Conservation (phyloP, 2,113 vertebrate genomes). For the Pteropus alecto region DNA sequence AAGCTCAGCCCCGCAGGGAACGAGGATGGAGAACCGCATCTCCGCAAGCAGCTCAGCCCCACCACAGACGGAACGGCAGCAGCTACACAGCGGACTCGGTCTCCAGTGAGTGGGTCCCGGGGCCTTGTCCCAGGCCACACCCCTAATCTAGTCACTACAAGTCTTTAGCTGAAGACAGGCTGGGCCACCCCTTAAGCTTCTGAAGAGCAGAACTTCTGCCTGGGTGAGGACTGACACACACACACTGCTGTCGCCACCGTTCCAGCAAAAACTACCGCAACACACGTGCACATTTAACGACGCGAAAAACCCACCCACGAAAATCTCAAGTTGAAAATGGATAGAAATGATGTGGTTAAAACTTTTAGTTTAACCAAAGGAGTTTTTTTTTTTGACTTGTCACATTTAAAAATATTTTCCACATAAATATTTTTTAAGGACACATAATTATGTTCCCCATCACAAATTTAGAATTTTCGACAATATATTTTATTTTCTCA, state of each 20-base stretch:
- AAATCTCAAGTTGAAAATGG: background rate
- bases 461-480: conserved; percentile 50
- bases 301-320: background rate
- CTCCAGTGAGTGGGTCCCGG: background rate
- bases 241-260: accelerated
- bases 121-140: background rate
- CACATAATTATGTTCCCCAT: conserved; percentile 23
- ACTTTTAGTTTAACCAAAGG: background rate
- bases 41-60: background rate
- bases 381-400: background rate
- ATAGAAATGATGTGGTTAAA: background rate
- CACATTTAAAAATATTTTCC: background rate
- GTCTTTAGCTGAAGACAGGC: background rate
- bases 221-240: background rate
- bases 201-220: too few species aligned
- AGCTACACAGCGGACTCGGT: accelerated
- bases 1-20: too few species aligned
- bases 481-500: conserved; percentile 72
- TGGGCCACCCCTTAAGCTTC: background rate
- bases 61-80: too few species aligned
- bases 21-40: accelerated
- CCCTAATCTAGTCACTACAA: background rate
- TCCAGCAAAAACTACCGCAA: accelerated
- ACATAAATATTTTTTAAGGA: background rate
- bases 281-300: background rate